A percentile compares a stretch with the other conserved stretches of the same genome.
Evolutionary conservation across 2,888 invertebrate species (phyloP).

Genomic region (Diogma glabrata): DNA sequence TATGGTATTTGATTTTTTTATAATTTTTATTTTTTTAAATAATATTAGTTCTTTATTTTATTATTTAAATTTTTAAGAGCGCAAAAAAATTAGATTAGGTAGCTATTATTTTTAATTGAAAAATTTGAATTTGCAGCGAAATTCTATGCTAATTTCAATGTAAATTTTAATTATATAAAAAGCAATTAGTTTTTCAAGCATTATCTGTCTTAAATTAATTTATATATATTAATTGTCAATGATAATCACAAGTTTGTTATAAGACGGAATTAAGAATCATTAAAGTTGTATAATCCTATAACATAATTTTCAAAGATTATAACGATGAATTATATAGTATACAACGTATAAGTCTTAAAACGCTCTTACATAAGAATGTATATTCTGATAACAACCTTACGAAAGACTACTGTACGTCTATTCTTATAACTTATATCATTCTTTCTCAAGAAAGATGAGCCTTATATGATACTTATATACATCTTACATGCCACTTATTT

Average conservation of each 20-base stretch:
- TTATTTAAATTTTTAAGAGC: neutral
- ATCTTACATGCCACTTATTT: neutral
- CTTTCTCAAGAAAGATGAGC: neutral
- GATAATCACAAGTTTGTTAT: too few species aligned
- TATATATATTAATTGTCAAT: too few species aligned
- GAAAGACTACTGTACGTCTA: neutral
- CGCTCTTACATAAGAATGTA: neutral
- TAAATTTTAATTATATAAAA: neutral
- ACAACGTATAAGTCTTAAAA: neutral
- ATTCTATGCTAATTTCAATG: neutral
- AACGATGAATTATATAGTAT: neutral
- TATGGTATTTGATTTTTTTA: neutral
- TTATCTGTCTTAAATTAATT: too few species aligned
- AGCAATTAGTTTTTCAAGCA: too few species aligned
- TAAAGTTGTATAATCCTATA: neutral
- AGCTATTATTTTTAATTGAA: neutral
- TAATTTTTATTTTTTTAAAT: neutral
- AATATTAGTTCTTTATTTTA: neutral
- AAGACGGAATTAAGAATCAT: too few species aligned
- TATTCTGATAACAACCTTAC: neutral
- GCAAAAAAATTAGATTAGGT: neutral
- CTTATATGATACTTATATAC: neutral
- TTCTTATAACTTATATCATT: neutral
- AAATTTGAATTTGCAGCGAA: neutral
- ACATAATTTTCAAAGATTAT: neutral